Percentiles rank a stretch among this genome's conserved stretches.
Conservation (phyloP, 2,113 vertebrate species). For the Aplodontia rufa region DNA sequence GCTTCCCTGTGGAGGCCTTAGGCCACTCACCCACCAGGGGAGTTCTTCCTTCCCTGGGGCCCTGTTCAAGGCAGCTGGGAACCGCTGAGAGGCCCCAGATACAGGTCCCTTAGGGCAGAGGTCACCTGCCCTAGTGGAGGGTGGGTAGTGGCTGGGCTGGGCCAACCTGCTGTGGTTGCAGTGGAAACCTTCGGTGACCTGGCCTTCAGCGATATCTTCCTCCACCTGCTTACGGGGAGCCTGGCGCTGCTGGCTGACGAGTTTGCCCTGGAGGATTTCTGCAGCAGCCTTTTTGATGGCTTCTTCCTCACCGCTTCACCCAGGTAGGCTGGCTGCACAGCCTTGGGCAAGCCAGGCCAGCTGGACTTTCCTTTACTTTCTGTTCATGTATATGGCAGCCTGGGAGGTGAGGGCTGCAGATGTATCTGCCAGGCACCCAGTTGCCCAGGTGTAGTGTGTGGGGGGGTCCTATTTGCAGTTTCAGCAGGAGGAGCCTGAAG, state of each 20-base stretch:
- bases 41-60: too few relatives aligned
- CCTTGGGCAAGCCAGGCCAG: neutral
- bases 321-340: constrained; percentile 83
- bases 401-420: neutral
- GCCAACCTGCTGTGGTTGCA: constrained; percentile 56
- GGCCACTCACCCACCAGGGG: neutral
- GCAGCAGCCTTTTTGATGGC: constrained; percentile 92
- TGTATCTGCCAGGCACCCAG: neutral
- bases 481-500: neutral
- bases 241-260: constrained; percentile 95
- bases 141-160: neutral
- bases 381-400: neutral
- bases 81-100: neutral
- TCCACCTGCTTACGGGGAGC: constrained; percentile 95
- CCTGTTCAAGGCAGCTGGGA: neutral
- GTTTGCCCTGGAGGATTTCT: constrained; percentile 95
- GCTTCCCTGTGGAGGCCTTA: neutral
- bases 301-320: constrained; percentile 94
- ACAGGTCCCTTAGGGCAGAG: too few relatives aligned
- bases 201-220: constrained; percentile 96
- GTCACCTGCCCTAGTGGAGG: neutral
- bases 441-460: too few relatives aligned
- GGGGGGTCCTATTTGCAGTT: neutral
- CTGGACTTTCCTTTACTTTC: too few relatives aligned
- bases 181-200: constrained; percentile 96